Conservation (phyloP, 2,797 vertebrate genomes). For the Picus viridis region DNA sequence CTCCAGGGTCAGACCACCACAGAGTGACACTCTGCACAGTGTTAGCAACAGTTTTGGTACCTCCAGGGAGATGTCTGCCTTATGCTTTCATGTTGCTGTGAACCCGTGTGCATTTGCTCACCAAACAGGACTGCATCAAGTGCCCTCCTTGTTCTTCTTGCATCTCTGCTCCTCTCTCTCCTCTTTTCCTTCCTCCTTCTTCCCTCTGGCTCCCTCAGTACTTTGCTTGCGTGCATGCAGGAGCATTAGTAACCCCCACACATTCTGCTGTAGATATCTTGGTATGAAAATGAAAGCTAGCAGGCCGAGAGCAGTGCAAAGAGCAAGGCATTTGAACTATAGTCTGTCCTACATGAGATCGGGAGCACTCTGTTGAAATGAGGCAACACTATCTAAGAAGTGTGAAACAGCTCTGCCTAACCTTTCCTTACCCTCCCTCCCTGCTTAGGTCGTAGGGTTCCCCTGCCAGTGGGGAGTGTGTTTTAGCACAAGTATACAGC, state of each 20-base stretch:
- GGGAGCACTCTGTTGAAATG: background rate
- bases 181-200: background rate
- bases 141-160: background rate
- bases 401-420: background rate
- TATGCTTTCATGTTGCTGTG: background rate
- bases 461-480: background rate
- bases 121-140: background rate
- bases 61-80: background rate
- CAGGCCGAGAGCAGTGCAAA: background rate
- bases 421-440: background rate
- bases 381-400: background rate
- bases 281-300: background rate
- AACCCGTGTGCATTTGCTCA: background rate
- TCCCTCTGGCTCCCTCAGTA: background rate
- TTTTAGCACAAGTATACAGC: background rate
- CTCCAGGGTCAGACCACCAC: background rate
- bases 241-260: background rate
- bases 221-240: background rate
- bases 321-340: background rate
- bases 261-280: background rate
- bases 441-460: background rate
- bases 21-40: fast-evolving
- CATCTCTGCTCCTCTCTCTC: background rate
- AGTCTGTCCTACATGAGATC: background rate
- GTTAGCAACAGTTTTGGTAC: background rate